Percentiles rank a stretch among this genome's conserved stretches.
These are phyloP conservation scores for Alfaro cultratus DNA, from an alignment of 2,797 vertebrate species.

Conservation along the genomic window DNA sequence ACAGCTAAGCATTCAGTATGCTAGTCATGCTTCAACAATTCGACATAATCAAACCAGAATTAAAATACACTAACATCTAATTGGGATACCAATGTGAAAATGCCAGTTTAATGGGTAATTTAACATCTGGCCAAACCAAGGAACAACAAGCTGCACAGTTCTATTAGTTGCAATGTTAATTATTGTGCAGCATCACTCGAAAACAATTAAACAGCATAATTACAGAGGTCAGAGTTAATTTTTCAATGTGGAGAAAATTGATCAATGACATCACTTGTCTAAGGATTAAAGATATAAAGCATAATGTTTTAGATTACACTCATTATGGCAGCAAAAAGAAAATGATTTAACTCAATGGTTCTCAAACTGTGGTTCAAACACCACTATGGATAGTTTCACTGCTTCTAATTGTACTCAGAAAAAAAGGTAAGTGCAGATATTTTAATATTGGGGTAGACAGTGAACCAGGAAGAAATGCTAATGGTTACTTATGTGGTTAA, in stretches of 20 bases:
- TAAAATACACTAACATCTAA: slow-evolving; percentile 1
- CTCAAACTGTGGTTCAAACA: not conserved
- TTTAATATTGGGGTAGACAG: not conserved
- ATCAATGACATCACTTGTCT: not conserved
- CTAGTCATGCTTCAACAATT: not conserved
- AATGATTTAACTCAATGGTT: not conserved
- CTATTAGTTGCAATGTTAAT: not conserved
- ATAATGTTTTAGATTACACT: not conserved
- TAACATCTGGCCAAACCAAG: not conserved
- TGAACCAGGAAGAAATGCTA: not conserved
- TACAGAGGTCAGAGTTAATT: not conserved
- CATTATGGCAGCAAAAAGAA: not conserved
- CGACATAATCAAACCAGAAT: not conserved
- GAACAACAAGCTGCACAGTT: not conserved
- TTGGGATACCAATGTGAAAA: not conserved
- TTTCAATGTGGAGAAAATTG: not conserved
- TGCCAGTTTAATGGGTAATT: not conserved
- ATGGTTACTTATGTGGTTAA: not conserved
- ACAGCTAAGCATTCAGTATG: not conserved
- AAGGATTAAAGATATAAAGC: not conserved
- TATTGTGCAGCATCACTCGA: not conserved
- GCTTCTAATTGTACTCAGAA: not conserved
- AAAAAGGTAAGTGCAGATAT: not conserved
- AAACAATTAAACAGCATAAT: slow-evolving; percentile 3
- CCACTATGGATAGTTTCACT: not conserved